Evolutionary conservation across 2,113 vertebrate genomes (phyloP), one percentile per base, ranked within the genome.

Genomic region (Phalacrocorax carbo): DNA sequence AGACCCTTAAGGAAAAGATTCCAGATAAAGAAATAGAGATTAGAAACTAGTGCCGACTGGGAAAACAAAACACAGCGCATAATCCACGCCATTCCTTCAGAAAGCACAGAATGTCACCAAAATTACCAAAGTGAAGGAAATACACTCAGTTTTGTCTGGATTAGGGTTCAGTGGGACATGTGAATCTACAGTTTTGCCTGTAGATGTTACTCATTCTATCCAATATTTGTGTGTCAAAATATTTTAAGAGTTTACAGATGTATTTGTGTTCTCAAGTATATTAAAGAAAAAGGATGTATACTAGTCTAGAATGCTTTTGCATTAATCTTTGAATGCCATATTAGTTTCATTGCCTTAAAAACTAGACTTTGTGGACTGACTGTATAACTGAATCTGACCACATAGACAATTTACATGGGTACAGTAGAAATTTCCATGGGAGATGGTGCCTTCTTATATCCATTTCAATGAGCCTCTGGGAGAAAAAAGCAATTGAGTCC

Each of bases 391-490:
- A 17, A 15, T 51, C 19, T 0, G 7, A 15, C 46, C 44, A 12
- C 20, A 3, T 0, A 51, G n/a, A 3, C 3, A 8, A 12, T 55
- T 34, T 17, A 0, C 5, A 4, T 4, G 13, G 42, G 15, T 46
- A 4, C 0, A 1, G 54, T 9, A 46, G 55, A 17, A 38, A 5
- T 9, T 70, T 54, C 49, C 18, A 2, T 30, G 40, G 48, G 64
- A 71, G 29, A 11, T 2, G 4, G 5, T 4, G 4, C 23, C 48
- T 69, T 83, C 42, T 75, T 55, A 0, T 16, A 25, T 71, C 75
- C 22, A 3, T 48, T 34, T 79, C 30, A n/a, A 3, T 32, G 15
- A 81, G 54, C 25, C 7, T 10, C 27, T 49, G 55, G 18, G 20
- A 78, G 11, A 30, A 25, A 58, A 83, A 96, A 51, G 13, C 10